Evolutionary conservation across 1,140 invertebrate species (phyloP).

Genomic region (Helicoverpa armigera): DNA sequence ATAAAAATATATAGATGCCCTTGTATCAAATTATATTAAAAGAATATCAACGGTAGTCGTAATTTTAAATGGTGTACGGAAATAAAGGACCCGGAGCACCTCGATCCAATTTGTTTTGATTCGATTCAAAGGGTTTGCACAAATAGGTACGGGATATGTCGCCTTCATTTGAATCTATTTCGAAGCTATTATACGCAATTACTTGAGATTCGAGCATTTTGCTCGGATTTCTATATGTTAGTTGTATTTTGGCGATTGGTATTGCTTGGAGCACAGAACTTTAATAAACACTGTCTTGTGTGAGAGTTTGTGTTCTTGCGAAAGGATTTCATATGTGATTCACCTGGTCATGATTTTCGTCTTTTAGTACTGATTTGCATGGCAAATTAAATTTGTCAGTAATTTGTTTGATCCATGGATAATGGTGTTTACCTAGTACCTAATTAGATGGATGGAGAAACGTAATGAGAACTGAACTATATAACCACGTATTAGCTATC

Average conservation of each 20-base stretch:
- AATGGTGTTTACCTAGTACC: too few species aligned
- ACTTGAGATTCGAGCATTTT: neutral
- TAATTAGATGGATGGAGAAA: too few species aligned
- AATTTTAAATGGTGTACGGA: slow-evolving; percentile 32
- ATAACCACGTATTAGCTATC: too few species aligned
- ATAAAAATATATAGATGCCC: too few species aligned
- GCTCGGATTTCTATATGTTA: neutral
- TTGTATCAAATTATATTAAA: slow-evolving; percentile 1
- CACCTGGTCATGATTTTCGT: too few species aligned
- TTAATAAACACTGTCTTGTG: neutral
- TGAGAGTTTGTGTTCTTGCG: too few species aligned
- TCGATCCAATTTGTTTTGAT: slow-evolving; percentile 35
- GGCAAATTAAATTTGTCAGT: too few species aligned
- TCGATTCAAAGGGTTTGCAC: slow-evolving; percentile 27
- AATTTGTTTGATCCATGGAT: too few species aligned
- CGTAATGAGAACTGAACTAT: too few species aligned
- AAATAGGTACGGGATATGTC: slow-evolving; percentile 24
- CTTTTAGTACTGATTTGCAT: too few species aligned
- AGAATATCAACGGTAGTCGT: slow-evolving; percentile 18
- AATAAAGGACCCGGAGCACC: slow-evolving; percentile 1
- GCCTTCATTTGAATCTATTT: slow-evolving; percentile 27
- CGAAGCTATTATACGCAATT: slow-evolving; percentile 38
- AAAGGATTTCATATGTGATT: too few species aligned
- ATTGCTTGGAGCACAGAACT: too few species aligned
- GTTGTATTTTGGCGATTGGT: neutral